Base-by-base conservation (phyloP, 2,113 vertebrate species). In the Narcine bancroftii region DNA sequence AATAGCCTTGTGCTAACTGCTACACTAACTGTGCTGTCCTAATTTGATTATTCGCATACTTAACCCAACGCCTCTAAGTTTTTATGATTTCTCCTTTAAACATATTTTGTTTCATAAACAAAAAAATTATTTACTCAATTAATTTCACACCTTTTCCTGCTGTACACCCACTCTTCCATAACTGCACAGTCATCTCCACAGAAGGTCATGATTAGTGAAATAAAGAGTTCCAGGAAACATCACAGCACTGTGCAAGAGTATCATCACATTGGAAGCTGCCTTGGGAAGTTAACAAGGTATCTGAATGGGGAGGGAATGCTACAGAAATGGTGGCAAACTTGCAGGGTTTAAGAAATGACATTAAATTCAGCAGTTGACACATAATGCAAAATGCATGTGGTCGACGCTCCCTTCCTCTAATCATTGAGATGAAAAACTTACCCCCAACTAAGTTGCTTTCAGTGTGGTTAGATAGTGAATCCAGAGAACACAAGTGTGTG, bases 41-140 rank as follows among this genome's bases (percentile, higher is more conserved):
- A n/a, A n/a, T n/a, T 33, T 91, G 11, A 47, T 91, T 91, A 71
- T 65, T 69, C 13, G 65, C 3, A 10, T 15, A 26, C 36, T 83
- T 83, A 6, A 63, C 6, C 42, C 5, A 42, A 36, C 85, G 1
- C n/a, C 13, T 66, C 89, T 69, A 13, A 42, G 36, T 45, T 69
- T 65, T 91, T 69, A 66, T 4, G 89, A 91, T 11, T 91, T 53
- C 45, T 47, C 39, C 3, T 7, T 65, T 53, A 91, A 91, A 69
- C 63, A 69, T 69, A 91, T 91, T 91, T 91, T 91, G 65, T 91
- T 71, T 91, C 39, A 42, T 29, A 69, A 36, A 17, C 89, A 71
- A 69, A 1, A 1, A 91, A 69, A 69, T 91, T 91, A 69, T 91
- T 69, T 91, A 47, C 89, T 91, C 11, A 69, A 91, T 69, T 69